A percentile compares a stretch with the other conserved stretches of the same genome.
These are phyloP conservation scores for Pseudopipra pipra DNA, from an alignment of 2,113 vertebrate genomes.

Conservation along the genomic window DNA sequence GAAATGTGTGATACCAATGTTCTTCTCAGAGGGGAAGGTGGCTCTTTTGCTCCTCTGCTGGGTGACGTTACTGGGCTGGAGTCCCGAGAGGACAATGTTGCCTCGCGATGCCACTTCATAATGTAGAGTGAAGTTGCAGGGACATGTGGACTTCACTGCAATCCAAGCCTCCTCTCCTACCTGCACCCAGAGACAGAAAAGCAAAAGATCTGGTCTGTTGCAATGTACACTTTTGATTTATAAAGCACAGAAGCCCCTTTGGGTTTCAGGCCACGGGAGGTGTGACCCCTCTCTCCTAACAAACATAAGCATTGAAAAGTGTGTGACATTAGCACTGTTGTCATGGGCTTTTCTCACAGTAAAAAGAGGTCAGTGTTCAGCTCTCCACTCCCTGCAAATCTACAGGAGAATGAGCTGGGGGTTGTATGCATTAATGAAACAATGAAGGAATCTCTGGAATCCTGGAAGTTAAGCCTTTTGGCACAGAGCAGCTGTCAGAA, in stretches of 20 bases:
- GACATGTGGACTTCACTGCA: constrained; percentile 86
- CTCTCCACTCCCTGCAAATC: not conserved
- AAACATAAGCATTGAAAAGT: not conserved
- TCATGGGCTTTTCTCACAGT: not conserved
- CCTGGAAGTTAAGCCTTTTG: constrained; percentile 58
- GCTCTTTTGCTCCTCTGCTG: constrained; percentile 77
- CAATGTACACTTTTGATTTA: not conserved
- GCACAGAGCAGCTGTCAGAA: constrained; percentile 55
- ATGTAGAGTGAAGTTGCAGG: constrained; percentile 89
- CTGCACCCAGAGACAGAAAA: constrained; percentile 64
- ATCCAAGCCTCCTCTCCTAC: constrained; percentile 85
- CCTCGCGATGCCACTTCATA: constrained; percentile 88
- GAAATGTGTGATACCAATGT: constrained; percentile 61
- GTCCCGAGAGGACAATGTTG: constrained; percentile 87
- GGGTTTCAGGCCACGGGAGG: not conserved
- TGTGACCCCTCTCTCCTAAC: not conserved
- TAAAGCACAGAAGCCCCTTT: not conserved
- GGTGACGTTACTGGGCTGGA: constrained; percentile 75
- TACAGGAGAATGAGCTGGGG: not conserved
- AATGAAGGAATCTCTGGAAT: constrained; percentile 64
- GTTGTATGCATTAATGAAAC: constrained; percentile 24
- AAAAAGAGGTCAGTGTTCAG: not conserved
- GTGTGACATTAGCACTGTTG: not conserved
- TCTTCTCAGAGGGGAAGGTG: constrained; percentile 75
- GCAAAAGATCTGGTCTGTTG: not conserved